Percentiles rank a stretch among this genome's conserved stretches.
Conservation (phyloP, 2,113 vertebrate genomes). For the Centrocercus urophasianus region DNA sequence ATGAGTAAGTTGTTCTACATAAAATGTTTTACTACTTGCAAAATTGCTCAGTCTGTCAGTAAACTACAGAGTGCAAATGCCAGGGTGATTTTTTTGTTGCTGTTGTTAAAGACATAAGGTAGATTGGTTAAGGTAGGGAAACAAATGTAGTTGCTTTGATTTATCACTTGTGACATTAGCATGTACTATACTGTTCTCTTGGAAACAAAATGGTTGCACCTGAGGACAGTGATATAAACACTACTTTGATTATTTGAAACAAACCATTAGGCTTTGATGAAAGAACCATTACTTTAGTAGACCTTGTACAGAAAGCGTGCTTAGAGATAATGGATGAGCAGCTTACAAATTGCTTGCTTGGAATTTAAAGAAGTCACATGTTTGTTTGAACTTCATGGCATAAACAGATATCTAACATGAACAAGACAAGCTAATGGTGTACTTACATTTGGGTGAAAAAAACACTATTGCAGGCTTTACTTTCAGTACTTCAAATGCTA, state of each 20-base stretch:
- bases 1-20: conserved; percentile 76
- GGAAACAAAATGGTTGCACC: conserved; percentile 82
- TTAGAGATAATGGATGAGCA: conserved; percentile 77
- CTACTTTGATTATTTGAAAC: conserved; percentile 83
- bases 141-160: conserved; percentile 81
- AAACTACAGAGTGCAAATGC: conserved; percentile 73
- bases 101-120: conserved; percentile 61
- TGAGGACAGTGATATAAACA: conserved; percentile 82
- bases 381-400: conserved; percentile 69
- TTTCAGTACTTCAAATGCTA: neutral
- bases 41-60: conserved; percentile 63
- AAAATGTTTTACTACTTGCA: conserved; percentile 67
- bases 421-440: conserved; percentile 53
- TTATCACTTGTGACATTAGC: conserved; percentile 82
- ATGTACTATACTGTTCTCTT: conserved; percentile 69
- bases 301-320: conserved; percentile 55
- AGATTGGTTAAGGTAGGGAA: conserved; percentile 77
- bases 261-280: conserved; percentile 84
- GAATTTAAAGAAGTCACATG: conserved; percentile 78
- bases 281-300: conserved; percentile 78
- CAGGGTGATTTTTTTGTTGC: conserved; percentile 71
- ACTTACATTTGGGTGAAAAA: conserved; percentile 34
- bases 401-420: conserved; percentile 55
- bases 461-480: conserved; percentile 4
- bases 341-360: conserved; percentile 72